These are phyloP conservation scores for Latrodectus elegans DNA, from an alignment of 2,888 invertebrate species.

Conservation along the genomic window DNA sequence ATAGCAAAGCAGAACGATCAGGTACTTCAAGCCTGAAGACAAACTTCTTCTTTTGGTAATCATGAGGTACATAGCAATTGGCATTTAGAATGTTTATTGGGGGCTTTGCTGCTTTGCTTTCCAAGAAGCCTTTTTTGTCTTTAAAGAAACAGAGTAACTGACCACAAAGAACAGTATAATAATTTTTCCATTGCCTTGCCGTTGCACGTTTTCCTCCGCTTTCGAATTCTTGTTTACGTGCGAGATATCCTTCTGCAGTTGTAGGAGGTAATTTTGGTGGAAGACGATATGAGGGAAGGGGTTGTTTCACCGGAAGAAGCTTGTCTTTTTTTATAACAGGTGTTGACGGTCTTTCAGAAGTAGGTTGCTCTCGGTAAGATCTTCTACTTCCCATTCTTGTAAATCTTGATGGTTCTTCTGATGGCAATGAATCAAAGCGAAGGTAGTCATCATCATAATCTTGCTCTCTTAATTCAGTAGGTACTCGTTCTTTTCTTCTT, in stretches of 20 bases:
- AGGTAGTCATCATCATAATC: conserved; percentile 36
- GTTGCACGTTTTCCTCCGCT: conserved; percentile 95
- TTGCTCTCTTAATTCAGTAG: conserved; percentile 79
- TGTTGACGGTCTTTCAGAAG: background rate
- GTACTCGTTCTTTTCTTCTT: conserved; percentile 84
- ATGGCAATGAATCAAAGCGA: background rate
- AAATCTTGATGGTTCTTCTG: background rate
- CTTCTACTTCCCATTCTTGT: conserved; percentile 22
- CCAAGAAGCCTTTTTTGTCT: conserved; percentile 91
- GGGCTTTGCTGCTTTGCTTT: conserved; percentile 89
- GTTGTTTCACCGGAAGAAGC: conserved; percentile 82
- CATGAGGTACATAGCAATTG: conserved; percentile 87
- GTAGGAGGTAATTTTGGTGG: conserved; percentile 85
- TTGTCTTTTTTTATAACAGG: conserved; percentile 16
- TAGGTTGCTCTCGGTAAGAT: conserved; percentile 72
- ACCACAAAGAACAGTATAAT: conserved; percentile 95
- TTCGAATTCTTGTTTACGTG: conserved; percentile 94
- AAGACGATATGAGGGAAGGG: conserved; percentile 88
- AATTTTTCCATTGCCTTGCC: conserved; percentile 94
- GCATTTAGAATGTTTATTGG: conserved; percentile 85
- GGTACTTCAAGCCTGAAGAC: conserved; percentile 90
- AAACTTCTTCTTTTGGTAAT: conserved; percentile 95
- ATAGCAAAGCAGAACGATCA: conserved; percentile 94
- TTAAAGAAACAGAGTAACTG: conserved; percentile 98
- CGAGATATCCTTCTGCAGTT: conserved; percentile 91